Base-by-base conservation (phyloP, 2,113 vertebrate genomes). In the Mustelus asterias region DNA sequence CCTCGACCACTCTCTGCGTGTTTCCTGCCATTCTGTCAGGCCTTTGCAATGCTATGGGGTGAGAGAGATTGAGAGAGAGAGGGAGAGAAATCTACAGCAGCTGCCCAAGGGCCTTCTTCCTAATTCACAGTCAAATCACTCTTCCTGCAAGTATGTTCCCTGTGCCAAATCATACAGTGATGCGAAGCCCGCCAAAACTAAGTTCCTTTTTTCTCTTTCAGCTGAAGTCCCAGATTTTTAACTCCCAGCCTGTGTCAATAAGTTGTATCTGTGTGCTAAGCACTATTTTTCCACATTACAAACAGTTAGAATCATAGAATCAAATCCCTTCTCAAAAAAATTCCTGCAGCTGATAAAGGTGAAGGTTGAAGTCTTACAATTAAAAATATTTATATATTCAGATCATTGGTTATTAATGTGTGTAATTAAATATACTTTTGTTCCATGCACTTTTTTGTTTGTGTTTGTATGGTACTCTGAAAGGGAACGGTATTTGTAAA, bases 21-120 rank as follows among this genome's bases (percentile, higher is more conserved):
- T 98, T 99, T 99, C 98, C 98, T 98, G 98, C 97, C 98, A 98
- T 98, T 98, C 98, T 98, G 97, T 98, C 97, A 97, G 98, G 97
- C 97, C 96, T 97, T 97, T 97, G 97, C 97, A 97, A 96, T 97
- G 97, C 96, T 97, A 96, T 96, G 97, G 96, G 97, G 97, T 96
- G 97, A 96, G 96, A 86, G 96, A 0, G 96, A 95, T 1, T 11
- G 94, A 96, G 67, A 96, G 96, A 33, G 95, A 96, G 96, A 96
- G 65, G 96, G 96, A 96, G 93, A 88, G 95, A 92, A 95, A 96
- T 95, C 96, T 94, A 72, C 96, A 96, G 96, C 93, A 58, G 96
- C 97, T 97, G 96, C 96, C 97, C 97, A 96, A 96, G 96, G 96
- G 96, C 96, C 96, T 85, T 96, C 96, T 97, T 96, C 96, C 96